Evolutionary conservation across 1,140 invertebrate genomes (phyloP), one percentile per base, ranked within the genome.

Genomic region (Atta cephalotes): DNA sequence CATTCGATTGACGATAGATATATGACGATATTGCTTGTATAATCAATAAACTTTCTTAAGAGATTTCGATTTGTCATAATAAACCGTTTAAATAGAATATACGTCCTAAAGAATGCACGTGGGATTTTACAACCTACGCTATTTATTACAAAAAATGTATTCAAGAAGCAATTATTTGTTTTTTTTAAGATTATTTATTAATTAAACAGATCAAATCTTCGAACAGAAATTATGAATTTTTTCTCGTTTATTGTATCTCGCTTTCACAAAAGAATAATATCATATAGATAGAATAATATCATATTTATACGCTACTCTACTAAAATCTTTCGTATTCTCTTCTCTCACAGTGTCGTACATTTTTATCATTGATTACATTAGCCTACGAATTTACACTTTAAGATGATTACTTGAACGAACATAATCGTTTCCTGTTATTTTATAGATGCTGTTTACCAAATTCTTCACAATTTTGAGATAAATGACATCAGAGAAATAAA

Each of bases 51-150:
- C 21, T 71, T 31, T 35, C 66, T 28, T 31, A 71, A 45, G 65
- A 81, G 65, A 81, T 58, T 81, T 45, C 4, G 35, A 81, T 71
- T 71, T 60, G 79, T 60, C 35, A 71, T 25, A 81, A 81, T 81
- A 81, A 81, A 81, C 65, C n/a, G 14, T 58, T 53, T 18, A 25
- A 81, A 16, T 14, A n/a, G 78, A 81, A 70, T 35, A 31, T 58
- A 35, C 63, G 21, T 56, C 7, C 1, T 56, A n/a, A 35, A 66
- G 63, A 62, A 53, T 56, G 49, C 45, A 68, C 31, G n/a, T 68
- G n/a, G 49, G 28, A 18, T 60, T 12, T 31, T 31, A 21, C 66
- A 21, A 31, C 5, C 53, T 31, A 49, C 28, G 35, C 65, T 68
- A 21, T 68, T n/a, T 68, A 14, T 14, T 28, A 18, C n/a, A 28